Evolutionary conservation across 1,140 invertebrate genomes (phyloP), one percentile per base, ranked within the genome.

Genomic region (Hypsibius dujardini): DNA sequence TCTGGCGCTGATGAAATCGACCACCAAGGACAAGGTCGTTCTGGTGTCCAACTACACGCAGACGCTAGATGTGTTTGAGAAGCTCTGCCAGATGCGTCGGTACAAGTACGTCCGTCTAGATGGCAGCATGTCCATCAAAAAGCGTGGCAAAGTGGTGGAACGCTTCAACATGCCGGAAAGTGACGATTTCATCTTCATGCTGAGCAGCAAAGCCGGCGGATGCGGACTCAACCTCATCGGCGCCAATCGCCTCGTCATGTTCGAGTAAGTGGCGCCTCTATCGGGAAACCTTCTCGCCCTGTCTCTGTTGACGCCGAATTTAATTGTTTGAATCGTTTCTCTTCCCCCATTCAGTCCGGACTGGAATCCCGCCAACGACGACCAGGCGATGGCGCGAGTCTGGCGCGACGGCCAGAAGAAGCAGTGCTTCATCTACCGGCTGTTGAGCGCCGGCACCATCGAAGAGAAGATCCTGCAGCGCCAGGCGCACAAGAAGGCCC

Each of bases 381-480:
- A 97, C 73, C 96, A 99, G 80, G 96, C 96, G 0, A 99, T 99
- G 96, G 96, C 96, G 1, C 82, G 96, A 77, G 92, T 98, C 40
- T 99, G 96, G 96, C 84, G 96, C 75, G 96, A 99, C 82, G 96
- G 96, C 2, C 96, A 99, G 78, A 95, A 94, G 80, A 99, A 99
- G 81, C 89, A 90, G 7, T 99, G 95, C 76, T 98, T 89, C 76
- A 91, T 98, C 72, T 98, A 98, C 81, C 83, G 92, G 72, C 84
- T 95, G 50, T 83, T 95, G 72, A 84, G 87, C 73, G 87, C 89
- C 81, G 81, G 82, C 0, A 94, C 92, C 0, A 98, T 99, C 74
- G 96, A 99, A 81, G 96, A 99, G 79, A 98, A 98, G 80, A 99
- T 99, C 75, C 90, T 99, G 78, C 95, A 99, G 82, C 81, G 96